Evolutionary conservation across 2,888 invertebrate genomes (phyloP).

Genomic region (Caenorhabditis zanzibari): DNA sequence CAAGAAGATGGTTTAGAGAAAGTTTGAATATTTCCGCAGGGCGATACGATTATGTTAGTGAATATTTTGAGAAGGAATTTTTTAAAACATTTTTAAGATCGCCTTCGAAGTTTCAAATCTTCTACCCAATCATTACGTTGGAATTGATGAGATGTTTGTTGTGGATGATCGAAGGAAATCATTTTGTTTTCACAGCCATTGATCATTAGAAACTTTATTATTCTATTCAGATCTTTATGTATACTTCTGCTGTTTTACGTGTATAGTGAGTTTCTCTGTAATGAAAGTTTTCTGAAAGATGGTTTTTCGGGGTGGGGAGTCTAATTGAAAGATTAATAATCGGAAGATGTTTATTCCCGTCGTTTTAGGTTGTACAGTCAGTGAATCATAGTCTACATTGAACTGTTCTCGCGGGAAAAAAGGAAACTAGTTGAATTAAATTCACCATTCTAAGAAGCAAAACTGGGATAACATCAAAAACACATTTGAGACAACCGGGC

Average conservation of each 20-base stretch:
- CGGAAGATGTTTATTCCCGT: constrained; percentile 2
- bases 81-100: constrained; percentile 67
- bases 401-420: constrained; percentile 1
- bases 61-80: background rate
- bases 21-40: constrained; percentile 73
- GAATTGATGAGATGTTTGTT: constrained; percentile 79
- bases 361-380: constrained; percentile 40
- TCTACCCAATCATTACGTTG: constrained; percentile 75
- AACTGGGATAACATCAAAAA: constrained; percentile 21
- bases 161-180: constrained; percentile 74
- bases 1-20: constrained; percentile 80
- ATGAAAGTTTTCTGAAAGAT: background rate
- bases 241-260: background rate
- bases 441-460: constrained; percentile 48
- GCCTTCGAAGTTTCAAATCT: constrained; percentile 78
- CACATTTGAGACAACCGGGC: constrained; percentile 28
- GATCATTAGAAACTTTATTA: background rate
- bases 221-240: constrained; percentile 1
- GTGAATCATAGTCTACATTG: constrained; percentile 20
- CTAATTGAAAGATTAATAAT: too few species aligned
- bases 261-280: background rate
- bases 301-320: too few species aligned
- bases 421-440: constrained; percentile 50
- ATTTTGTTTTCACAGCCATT: constrained; percentile 68
- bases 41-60: constrained; percentile 77